phyloP scores from a whole-genome alignment of 1,140 invertebrate species.

The Pogonus chalceus region DNA sequence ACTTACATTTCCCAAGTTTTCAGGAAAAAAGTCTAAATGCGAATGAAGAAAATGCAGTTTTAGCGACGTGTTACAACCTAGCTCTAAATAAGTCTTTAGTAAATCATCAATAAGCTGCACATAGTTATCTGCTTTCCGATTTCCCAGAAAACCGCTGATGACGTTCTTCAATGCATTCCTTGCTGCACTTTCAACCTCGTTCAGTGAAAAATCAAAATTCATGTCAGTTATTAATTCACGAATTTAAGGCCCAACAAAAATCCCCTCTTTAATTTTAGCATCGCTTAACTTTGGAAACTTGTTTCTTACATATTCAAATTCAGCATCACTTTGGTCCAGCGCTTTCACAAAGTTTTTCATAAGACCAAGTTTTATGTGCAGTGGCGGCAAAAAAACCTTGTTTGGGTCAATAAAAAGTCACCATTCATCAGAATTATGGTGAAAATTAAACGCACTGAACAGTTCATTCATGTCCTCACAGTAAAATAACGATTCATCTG shows the following conservation, averaged over 20 bases:
- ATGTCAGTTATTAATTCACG: conserved; percentile 16
- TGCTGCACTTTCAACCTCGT: conserved; percentile 12
- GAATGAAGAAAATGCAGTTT: conserved; percentile 30
- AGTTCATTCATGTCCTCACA: too few relatives aligned
- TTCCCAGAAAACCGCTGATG: conserved; percentile 18
- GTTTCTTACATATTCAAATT: neutral
- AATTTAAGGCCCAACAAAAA: conserved; percentile 12
- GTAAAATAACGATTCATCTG: too few relatives aligned
- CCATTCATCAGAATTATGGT: too few relatives aligned
- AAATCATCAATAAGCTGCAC: conserved; percentile 16
- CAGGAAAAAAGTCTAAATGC: conserved; percentile 32
- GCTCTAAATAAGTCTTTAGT: conserved; percentile 16
- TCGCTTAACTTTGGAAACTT: conserved; percentile 4
- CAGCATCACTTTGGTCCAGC: neutral
- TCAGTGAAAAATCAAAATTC: conserved; percentile 13
- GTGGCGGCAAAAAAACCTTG: neutral
- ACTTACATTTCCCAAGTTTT: conserved; percentile 26
- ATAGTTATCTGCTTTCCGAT: conserved; percentile 19
- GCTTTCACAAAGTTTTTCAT: conserved; percentile 14
- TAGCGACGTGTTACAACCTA: conserved; percentile 20
- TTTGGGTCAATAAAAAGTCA: too few relatives aligned
- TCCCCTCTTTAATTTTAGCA: conserved; percentile 11
- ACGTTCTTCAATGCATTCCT: conserved; percentile 14
- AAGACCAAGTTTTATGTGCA: neutral
- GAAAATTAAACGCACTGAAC: too few relatives aligned